Evolutionary conservation across 2,888 invertebrate genomes (phyloP).

Genomic region (Tromatobia lineatoria): DNA sequence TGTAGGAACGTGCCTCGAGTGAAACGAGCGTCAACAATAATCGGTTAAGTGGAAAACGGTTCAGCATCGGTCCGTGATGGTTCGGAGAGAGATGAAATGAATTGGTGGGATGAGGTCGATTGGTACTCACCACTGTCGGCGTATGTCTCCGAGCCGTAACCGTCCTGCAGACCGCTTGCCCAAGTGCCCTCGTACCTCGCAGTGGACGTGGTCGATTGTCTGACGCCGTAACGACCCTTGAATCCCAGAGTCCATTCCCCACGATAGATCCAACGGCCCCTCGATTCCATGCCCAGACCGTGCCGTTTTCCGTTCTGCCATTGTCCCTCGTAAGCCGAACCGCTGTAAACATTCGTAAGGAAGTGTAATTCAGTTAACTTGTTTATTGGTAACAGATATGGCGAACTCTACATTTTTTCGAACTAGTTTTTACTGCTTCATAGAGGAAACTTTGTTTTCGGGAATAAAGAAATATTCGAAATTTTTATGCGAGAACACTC

Average conservation of each 20-base stretch:
- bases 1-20: constrained; percentile 32
- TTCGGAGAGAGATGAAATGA: constrained; percentile 2
- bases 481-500: too few species aligned
- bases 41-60: constrained; percentile 1
- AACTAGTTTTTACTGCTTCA: too few species aligned
- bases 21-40: constrained; percentile 11
- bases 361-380: background rate
- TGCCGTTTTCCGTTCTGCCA: constrained; percentile 99
- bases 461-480: too few species aligned
- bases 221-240: constrained; percentile 99
- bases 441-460: too few species aligned
- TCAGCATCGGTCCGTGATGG: background rate
- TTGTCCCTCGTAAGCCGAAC: constrained; percentile 98
- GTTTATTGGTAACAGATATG: background rate
- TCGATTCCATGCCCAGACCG: constrained; percentile 98
- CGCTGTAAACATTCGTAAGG: constrained; percentile 87
- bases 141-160: constrained; percentile 99
- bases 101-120: constrained; percentile 20
- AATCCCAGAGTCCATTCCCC: constrained; percentile 99
- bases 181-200: constrained; percentile 99
- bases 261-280: constrained; percentile 98
- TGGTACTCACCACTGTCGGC: constrained; percentile 97
- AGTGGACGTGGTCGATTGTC: constrained; percentile 97
- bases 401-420: background rate
- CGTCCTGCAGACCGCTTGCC: constrained; percentile 99